Percentiles rank a stretch among this genome's conserved stretches.
Evolutionary conservation across 1,140 invertebrate species (phyloP).

Genomic region (Cepaea nemoralis): DNA sequence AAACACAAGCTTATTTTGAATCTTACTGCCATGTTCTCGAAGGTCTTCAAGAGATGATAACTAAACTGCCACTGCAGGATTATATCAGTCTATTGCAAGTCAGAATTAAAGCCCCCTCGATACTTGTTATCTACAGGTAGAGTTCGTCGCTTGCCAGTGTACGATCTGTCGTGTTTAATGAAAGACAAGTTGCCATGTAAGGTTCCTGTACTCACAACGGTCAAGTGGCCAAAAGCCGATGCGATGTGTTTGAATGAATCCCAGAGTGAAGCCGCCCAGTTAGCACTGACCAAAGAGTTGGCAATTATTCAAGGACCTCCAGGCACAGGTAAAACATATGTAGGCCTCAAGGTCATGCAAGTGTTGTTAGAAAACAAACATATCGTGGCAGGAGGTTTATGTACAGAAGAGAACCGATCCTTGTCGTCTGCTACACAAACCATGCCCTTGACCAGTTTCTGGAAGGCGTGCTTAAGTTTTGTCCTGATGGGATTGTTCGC

Average conservation of each 20-base stretch:
- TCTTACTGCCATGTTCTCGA: constrained; percentile 72
- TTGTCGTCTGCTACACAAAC: constrained; percentile 89
- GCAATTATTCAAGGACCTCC: constrained; percentile 81
- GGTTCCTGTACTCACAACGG: constrained; percentile 2
- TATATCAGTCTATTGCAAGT: constrained; percentile 62
- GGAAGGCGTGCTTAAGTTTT: constrained; percentile 76
- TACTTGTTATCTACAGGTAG: constrained; percentile 50
- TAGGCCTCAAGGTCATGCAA: constrained; percentile 70
- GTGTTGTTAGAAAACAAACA: constrained; percentile 67
- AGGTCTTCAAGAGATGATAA: constrained; percentile 65
- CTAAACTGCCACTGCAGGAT: constrained; percentile 64
- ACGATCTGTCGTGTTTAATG: constrained; percentile 40
- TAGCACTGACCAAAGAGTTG: constrained; percentile 73
- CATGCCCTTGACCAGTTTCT: constrained; percentile 91
- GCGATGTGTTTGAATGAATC: constrained; percentile 68
- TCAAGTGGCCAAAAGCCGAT: constrained; percentile 55
- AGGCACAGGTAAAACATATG: constrained; percentile 69
- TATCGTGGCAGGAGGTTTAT: not conserved
- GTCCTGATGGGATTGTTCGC: constrained; percentile 72
- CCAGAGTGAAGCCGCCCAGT: constrained; percentile 72
- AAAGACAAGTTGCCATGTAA: not conserved
- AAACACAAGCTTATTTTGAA: constrained; percentile 74
- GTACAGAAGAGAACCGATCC: constrained; percentile 73
- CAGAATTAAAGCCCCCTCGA: not conserved
- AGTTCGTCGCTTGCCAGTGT: constrained; percentile 19